Base-by-base conservation (phyloP, 1,140 invertebrate genomes). In the Pteromalus puparum region DNA sequence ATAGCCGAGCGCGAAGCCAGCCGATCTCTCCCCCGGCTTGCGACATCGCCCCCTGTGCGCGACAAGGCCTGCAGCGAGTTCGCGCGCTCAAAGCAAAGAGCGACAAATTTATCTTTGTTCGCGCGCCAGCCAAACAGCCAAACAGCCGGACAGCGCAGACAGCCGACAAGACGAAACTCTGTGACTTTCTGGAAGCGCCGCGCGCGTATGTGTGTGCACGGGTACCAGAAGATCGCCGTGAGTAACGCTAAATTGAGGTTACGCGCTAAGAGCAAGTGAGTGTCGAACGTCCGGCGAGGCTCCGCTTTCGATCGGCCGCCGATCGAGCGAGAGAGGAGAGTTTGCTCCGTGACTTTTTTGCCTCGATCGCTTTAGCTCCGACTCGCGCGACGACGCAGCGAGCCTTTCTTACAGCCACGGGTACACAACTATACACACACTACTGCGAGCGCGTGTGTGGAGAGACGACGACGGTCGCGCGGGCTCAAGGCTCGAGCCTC, bases 201-300 rank as follows among this genome's bases (percentile, higher is more conserved):
- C 26, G 53, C 6, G 15, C 2, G 48, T 28, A 34, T 42, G 7
- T 1, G 3, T 53, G 18, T 21, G 18, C 48, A 3, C 18, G 77
- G 2, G 30, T 21, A 38, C n/a, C 48, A 53, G 48, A 70, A 26
- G n/a, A 30, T n/a, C 28, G 34, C 21, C 65, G 15, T 9, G 42
- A 15, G 28, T n/a, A 26, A 82, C 18, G 72, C 72, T 18, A 67
- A 76, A 82, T 82, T 46, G 73, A 82, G 81, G 81, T 82, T 82
- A 76, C 72, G 38, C 65, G 48, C 24, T 76, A 68, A 82, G 73
- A 82, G 73, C 81, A 48, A 82, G 73, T 48, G 73, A 76, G 73
- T 82, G 81, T 76, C 73, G 30, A 46, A 76, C 81, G 81, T 46
- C 81, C 73, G 30, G 28, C 18, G 34, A 30, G 61, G 81, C 81